A percentile compares a stretch with the other conserved stretches of the same genome.
Evolutionary conservation across 2,797 vertebrate genomes (phyloP).

Genomic region (Diplodus sargus): DNA sequence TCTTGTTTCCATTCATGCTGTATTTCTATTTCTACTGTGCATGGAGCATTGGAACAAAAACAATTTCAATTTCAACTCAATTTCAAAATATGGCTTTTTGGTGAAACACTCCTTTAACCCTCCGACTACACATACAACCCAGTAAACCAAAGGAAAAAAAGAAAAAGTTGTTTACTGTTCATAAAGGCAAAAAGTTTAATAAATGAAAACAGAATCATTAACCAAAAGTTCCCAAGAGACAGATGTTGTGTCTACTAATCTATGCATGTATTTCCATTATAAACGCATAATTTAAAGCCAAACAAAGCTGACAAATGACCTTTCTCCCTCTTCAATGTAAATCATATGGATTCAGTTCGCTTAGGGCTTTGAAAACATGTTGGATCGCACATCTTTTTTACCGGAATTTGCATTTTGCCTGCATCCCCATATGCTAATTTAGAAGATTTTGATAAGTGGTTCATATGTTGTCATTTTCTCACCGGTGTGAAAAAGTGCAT

Average conservation of each 20-base stretch:
- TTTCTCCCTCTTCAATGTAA: slow-evolving; percentile 4
- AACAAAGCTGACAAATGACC: slow-evolving; percentile 32
- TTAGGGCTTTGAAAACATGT: slow-evolving; percentile 29
- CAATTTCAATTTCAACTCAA: too few species aligned
- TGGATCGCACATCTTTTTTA: slow-evolving; percentile 24
- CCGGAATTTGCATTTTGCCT: slow-evolving; percentile 47
- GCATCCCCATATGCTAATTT: slow-evolving; percentile 16
- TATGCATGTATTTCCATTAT: slow-evolving; percentile 27
- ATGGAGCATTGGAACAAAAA: too few species aligned
- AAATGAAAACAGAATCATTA: slow-evolving; percentile 11
- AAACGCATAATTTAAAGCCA: slow-evolving; percentile 13
- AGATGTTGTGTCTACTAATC: slow-evolving; percentile 26
- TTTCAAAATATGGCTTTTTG: slow-evolving; percentile 12
- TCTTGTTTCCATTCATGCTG: too few species aligned
- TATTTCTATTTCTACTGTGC: too few species aligned
- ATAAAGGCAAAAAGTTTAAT: slow-evolving; percentile 4
- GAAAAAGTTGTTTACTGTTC: background rate
- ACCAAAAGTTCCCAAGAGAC: slow-evolving; percentile 14
- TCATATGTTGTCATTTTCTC: slow-evolving; percentile 28
- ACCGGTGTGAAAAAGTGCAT: background rate
- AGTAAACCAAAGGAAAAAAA: background rate
- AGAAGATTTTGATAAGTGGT: slow-evolving; percentile 32
- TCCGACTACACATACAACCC: background rate
- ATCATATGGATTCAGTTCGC: slow-evolving; percentile 36
- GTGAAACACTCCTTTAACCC: slow-evolving; percentile 14